A percentile compares a stretch with the other conserved stretches of the same genome.
phyloP scores from a whole-genome alignment of 2,888 invertebrate species.

The Steinernema carpocapsae region DNA sequence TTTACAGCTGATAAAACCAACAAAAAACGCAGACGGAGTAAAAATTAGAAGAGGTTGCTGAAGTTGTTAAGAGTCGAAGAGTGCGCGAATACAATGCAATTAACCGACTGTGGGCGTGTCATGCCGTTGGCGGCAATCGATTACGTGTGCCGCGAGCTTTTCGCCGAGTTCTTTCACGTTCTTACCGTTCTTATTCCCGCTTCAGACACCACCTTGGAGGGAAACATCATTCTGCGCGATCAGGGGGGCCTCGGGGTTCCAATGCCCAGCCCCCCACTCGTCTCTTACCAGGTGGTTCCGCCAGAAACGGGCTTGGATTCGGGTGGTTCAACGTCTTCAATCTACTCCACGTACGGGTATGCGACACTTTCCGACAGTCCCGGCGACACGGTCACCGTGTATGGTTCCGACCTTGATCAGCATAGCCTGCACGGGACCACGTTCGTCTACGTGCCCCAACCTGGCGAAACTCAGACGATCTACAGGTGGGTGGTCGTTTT shows the following conservation, averaged over 20 bases:
- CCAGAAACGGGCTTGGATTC: slow-evolving; percentile 33
- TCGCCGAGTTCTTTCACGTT: slow-evolving; percentile 24
- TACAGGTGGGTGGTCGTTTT: slow-evolving; percentile 6
- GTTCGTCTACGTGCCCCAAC: slow-evolving; percentile 23
- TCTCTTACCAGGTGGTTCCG: slow-evolving; percentile 30
- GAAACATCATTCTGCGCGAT: slow-evolving; percentile 34
- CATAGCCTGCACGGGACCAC: slow-evolving; percentile 10
- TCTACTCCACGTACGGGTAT: slow-evolving; percentile 32
- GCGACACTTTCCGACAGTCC: slow-evolving; percentile 28
- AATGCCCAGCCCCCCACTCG: slow-evolving; percentile 30
- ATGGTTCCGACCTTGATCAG: slow-evolving; percentile 15
- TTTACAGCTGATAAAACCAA: neutral
- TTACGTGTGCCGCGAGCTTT: slow-evolving; percentile 31
- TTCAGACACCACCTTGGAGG: slow-evolving; percentile 33
- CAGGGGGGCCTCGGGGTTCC: slow-evolving; percentile 27
- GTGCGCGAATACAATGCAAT: slow-evolving; percentile 35
- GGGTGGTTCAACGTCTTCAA: slow-evolving; percentile 27
- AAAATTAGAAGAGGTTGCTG: slow-evolving; percentile 11
- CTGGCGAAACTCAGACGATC: slow-evolving; percentile 8
- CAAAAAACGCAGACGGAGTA: neutral
- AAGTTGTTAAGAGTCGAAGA: slow-evolving; percentile 32
- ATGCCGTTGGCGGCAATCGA: slow-evolving; percentile 33
- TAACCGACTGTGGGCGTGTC: slow-evolving; percentile 35
- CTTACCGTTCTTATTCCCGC: slow-evolving; percentile 7
- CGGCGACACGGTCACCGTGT: neutral